Percentiles rank a stretch among this genome's conserved stretches.
phyloP scores from a whole-genome alignment of 2,113 vertebrate species.

The Oriolus oriolus region DNA sequence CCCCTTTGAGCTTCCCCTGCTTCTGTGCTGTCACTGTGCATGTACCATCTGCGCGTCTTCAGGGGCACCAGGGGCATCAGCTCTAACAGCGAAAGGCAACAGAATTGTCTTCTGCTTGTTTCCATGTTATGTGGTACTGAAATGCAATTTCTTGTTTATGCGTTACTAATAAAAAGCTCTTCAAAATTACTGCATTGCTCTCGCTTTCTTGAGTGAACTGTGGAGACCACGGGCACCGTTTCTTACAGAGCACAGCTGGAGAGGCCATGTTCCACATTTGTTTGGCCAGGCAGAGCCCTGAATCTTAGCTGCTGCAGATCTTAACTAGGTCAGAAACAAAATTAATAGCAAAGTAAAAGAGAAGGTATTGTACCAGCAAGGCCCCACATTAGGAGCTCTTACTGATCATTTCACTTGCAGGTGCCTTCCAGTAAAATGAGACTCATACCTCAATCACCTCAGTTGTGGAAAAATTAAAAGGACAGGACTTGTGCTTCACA shows the following conservation, averaged over 20 bases:
- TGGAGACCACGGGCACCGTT: fast-evolving
- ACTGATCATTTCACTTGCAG: background rate
- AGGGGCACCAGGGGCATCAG: background rate
- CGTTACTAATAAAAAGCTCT: conserved; percentile 33
- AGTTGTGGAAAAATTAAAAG: background rate
- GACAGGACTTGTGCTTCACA: background rate
- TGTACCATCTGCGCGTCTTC: background rate
- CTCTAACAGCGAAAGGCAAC: background rate
- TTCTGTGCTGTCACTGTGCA: background rate
- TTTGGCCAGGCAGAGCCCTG: background rate
- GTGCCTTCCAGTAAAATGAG: background rate
- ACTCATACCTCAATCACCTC: background rate
- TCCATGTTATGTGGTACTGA: background rate
- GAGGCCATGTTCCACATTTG: background rate
- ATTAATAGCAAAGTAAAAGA: background rate
- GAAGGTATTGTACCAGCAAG: background rate
- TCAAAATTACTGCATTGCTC: background rate
- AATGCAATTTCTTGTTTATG: conserved; percentile 8
- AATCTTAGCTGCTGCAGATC: background rate
- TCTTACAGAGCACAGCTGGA: background rate
- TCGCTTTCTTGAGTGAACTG: background rate
- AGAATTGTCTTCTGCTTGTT: conserved; percentile 5
- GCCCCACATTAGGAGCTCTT: background rate
- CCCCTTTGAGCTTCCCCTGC: background rate
- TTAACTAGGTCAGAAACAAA: background rate